Conservation (phyloP, 2,888 invertebrate genomes). For the Nasonovia ribisnigri region DNA sequence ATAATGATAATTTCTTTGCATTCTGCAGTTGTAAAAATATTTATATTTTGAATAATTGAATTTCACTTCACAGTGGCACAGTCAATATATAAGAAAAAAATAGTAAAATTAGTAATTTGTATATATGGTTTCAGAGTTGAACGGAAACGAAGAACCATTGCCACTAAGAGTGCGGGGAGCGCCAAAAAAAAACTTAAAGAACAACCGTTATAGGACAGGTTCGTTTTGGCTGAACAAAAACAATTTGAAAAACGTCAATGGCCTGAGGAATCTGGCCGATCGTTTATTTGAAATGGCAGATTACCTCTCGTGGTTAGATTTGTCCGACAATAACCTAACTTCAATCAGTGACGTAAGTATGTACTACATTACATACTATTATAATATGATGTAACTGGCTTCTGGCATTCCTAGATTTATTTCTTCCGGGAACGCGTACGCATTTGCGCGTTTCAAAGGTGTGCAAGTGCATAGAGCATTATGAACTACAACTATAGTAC, state of each 20-base stretch:
- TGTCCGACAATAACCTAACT: constrained; percentile 34
- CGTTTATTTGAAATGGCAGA: constrained; percentile 37
- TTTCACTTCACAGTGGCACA: neutral
- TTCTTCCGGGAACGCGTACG: too few species aligned
- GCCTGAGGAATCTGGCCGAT: constrained; percentile 27
- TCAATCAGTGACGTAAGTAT: constrained; percentile 53
- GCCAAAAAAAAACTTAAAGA: constrained; percentile 1
- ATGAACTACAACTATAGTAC: too few species aligned
- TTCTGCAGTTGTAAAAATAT: neutral
- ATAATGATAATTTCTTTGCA: neutral
- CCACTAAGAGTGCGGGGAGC: neutral
- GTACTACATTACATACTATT: neutral
- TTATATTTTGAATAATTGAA: neutral
- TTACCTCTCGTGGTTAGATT: constrained; percentile 50
- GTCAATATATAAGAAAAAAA: neutral
- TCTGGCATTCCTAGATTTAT: too few species aligned
- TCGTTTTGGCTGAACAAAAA: constrained; percentile 58
- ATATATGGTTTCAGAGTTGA: constrained; percentile 33
- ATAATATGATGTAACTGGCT: too few species aligned
- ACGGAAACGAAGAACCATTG: constrained; percentile 28
- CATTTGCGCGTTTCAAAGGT: too few species aligned
- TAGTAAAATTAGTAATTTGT: neutral
- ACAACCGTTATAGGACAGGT: constrained; percentile 41
- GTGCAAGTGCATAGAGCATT: too few species aligned
- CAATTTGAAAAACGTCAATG: constrained; percentile 32